Conservation (phyloP, 64 coral and sea anemone genomes). For the Stylophora pistillata region DNA sequence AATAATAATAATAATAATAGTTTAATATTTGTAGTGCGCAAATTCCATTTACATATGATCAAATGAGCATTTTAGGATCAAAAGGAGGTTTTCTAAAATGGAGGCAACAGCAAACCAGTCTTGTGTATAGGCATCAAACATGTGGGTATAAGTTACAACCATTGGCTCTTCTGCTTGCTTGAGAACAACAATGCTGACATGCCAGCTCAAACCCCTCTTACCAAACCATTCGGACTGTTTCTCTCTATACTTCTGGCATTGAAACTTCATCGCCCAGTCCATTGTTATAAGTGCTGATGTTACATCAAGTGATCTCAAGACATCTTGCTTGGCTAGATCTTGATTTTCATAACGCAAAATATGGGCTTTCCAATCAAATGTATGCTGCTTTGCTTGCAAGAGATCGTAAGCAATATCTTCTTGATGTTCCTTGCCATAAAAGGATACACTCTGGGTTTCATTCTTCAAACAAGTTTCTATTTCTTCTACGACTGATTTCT, state of each 20-base stretch:
- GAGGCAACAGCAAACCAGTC: slow-evolving; percentile 64
- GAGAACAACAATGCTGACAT: slow-evolving; percentile 31
- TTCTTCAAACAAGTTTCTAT: not conserved
- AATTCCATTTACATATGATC: no score
- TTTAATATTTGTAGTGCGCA: no score
- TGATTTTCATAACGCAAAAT: no score
- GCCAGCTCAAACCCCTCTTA: slow-evolving; percentile 60
- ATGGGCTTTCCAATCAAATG: no score
- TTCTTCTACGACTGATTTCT: slow-evolving; percentile 25
- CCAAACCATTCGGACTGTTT: slow-evolving; percentile 56
- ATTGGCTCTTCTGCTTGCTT: not conserved
- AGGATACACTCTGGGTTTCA: no score
- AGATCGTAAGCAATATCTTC: no score
- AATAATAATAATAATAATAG: no score
- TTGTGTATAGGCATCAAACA: slow-evolving; percentile 50
- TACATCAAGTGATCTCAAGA: no score
- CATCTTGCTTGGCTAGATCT: not conserved
- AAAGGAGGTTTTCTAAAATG: slow-evolving; percentile 33
- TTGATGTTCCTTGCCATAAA: no score
- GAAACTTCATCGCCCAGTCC: no score
- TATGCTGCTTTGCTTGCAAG: no score
- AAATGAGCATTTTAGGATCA: not conserved
- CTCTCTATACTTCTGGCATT: not conserved
- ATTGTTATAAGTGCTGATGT: no score
- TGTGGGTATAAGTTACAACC: slow-evolving; percentile 29